Evolutionary conservation across 2,888 invertebrate genomes (phyloP).

Genomic region (Chymomyza procnemis): DNA sequence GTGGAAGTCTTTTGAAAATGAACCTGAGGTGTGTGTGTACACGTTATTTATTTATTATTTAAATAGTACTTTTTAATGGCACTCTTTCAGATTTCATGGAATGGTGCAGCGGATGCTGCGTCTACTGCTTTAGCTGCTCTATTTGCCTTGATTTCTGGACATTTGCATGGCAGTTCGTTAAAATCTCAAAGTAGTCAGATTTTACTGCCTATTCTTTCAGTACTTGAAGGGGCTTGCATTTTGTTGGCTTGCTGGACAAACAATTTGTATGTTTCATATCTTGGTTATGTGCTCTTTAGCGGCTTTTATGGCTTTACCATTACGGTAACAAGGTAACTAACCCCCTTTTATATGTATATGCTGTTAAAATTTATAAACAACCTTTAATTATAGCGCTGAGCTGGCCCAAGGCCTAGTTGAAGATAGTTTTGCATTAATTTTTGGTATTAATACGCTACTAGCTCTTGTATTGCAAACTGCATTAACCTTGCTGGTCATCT

Average conservation of each 20-base stretch:
- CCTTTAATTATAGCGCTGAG: constrained; percentile 84
- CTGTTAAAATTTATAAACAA: not conserved
- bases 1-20: constrained; percentile 81
- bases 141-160: constrained; percentile 81
- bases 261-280: constrained; percentile 86
- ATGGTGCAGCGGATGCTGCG: constrained; percentile 90
- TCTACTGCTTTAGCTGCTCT: constrained; percentile 84
- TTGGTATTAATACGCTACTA: constrained; percentile 92
- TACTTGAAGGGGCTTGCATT: constrained; percentile 81
- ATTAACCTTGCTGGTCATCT: constrained; percentile 81
- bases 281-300: constrained; percentile 87
- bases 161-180: constrained; percentile 71
- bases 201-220: constrained; percentile 79
- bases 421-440: constrained; percentile 92
- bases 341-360: not conserved
- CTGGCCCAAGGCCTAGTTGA: constrained; percentile 89
- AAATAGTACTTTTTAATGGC: not conserved
- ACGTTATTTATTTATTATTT: not conserved
- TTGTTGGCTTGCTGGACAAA: constrained; percentile 81
- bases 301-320: constrained; percentile 85
- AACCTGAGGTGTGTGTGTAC: constrained; percentile 75
- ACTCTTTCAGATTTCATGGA: constrained; percentile 77
- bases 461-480: constrained; percentile 88
- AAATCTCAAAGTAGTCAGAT: constrained; percentile 78
- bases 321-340: constrained; percentile 72